Conservation (phyloP, 1,140 invertebrate genomes). For the Melanaphis sacchari region DNA sequence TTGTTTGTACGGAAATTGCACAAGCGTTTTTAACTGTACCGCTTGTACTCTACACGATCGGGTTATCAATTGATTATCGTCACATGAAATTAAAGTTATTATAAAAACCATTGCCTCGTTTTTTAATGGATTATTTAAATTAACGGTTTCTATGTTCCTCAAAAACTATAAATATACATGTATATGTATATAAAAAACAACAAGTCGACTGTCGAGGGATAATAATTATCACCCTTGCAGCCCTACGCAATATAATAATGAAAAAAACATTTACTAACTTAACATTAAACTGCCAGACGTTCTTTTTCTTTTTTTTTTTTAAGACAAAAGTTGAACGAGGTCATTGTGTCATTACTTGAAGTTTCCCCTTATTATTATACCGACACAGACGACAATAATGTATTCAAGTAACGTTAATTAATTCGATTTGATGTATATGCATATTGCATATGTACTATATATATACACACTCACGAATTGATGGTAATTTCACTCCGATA, state of each 20-base stretch:
- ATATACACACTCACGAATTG: background rate
- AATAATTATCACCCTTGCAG: constrained; percentile 13
- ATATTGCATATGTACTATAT: background rate
- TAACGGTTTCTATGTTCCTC: background rate
- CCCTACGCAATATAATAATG: background rate
- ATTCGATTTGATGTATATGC: background rate
- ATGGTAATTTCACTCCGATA: background rate
- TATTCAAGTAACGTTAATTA: background rate
- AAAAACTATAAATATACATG: background rate
- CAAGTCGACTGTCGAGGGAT: background rate
- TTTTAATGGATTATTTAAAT: constrained; percentile 4
- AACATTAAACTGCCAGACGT: background rate
- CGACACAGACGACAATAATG: background rate
- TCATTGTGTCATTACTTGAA: constrained; percentile 16
- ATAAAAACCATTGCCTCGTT: background rate
- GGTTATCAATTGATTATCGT: background rate
- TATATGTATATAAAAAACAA: background rate
- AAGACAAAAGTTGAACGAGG: constrained; percentile 9
- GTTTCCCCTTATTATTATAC: background rate
- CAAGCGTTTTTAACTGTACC: background rate
- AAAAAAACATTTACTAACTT: background rate
- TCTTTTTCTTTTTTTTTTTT: background rate
- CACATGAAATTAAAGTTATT: background rate
- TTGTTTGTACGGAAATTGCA: background rate
- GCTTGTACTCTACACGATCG: background rate